Evolutionary conservation across 2,797 vertebrate species (phyloP), one percentile per base, ranked within the genome.

Genomic region (Antennarius maculatus): DNA sequence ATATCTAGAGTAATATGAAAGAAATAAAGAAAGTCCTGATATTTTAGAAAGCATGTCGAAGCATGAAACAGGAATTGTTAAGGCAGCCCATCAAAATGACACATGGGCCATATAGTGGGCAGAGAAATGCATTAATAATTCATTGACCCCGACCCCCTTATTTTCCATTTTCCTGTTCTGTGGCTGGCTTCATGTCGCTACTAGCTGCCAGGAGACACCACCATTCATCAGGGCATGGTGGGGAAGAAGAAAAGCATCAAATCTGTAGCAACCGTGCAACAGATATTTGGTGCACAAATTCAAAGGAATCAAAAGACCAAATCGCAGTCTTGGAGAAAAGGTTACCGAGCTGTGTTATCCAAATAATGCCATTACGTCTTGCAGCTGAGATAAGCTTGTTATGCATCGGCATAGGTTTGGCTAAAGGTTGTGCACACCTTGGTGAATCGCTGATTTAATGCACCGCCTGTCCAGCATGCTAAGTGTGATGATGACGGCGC

Each of bases 71-170:
- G 53, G 53, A 60, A 66, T 68, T 70, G 62, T 81, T 71, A 59
- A 74, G 66, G 46, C 28, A 48, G 65, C 54, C 42, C 71, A 75
- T 85, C 79, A 83, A 64, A 41, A 77, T 86, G 83, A 89, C 79
- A 87, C 81, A 78, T 69, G 59, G 78, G 69, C 80, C 69, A 68
- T 84, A 77, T 61, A 77, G 77, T 79, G 78, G 83, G 71, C 75
- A 76, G 67, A 76, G 61, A 71, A 61, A 39, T 52, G 58, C 55
- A 87, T 89, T 85, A 88, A 89, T 91, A 88, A 89, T 89, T 89
- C 79, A 89, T 76, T 61, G 53, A 72, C 50, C 52, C 18, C 71
- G 66, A 41, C 71, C 64, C 59, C 63, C 39, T 34, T 77, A 62
- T 56, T 80, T 82, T 85, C 61, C 62, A 76, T 82, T 81, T 83